These are phyloP conservation scores for Ceyx cyanopectus DNA, from an alignment of 2,113 vertebrate species.

Conservation along the genomic window DNA sequence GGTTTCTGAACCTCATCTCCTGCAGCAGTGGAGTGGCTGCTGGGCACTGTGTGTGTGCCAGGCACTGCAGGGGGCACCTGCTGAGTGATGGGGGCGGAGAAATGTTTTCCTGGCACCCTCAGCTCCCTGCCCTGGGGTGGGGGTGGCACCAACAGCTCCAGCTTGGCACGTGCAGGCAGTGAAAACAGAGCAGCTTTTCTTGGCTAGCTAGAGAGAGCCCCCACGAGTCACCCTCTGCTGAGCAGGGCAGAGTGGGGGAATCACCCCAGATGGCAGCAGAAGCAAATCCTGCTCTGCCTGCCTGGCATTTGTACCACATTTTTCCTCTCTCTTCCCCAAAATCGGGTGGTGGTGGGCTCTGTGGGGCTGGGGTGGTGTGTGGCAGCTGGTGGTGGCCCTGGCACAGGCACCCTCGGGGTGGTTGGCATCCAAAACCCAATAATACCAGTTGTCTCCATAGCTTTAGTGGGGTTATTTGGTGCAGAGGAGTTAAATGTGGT, in stretches of 20 bases:
- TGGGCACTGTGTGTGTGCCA: neutral
- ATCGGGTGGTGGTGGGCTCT: neutral
- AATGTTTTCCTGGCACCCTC: neutral
- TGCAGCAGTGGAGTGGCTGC: neutral
- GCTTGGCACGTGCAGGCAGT: neutral
- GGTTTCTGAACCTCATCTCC: conserved; percentile 17
- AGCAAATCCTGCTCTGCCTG: conserved; percentile 5
- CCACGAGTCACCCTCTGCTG: conserved; percentile 30
- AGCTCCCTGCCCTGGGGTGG: neutral
- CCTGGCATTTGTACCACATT: conserved; percentile 60
- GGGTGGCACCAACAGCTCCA: neutral
- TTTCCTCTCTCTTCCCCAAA: neutral
- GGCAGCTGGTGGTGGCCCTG: neutral
- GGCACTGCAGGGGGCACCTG: neutral
- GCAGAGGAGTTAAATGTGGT: conserved; percentile 58
- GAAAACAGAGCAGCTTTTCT: conserved; percentile 40
- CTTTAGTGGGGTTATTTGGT: conserved; percentile 11
- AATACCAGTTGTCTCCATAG: neutral
- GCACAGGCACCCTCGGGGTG: neutral
- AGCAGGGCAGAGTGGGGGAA: conserved; percentile 24
- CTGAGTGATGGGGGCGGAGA: neutral
- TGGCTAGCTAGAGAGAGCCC: conserved; percentile 11
- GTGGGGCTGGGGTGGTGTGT: neutral
- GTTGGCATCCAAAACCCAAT: neutral
- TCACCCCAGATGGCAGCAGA: neutral